Conservation (phyloP, 2,888 invertebrate species). For the Brachynemurus nebulosus region DNA sequence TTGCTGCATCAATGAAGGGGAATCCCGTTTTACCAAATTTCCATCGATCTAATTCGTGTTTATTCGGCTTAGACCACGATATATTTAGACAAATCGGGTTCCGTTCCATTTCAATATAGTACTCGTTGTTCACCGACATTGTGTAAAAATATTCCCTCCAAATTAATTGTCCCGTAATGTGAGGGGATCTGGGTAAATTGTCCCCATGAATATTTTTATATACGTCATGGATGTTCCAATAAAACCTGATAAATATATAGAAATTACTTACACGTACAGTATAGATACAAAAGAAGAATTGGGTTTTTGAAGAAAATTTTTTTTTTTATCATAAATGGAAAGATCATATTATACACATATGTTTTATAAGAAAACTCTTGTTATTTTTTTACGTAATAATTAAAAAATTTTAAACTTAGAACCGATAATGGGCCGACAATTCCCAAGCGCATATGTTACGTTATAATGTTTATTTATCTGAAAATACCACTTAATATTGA, state of each 20-base stretch:
- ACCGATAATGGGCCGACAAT: no score
- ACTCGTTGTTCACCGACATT: slow-evolving; percentile 58
- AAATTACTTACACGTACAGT: no score
- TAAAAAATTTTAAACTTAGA: no score
- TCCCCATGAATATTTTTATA: slow-evolving; percentile 42
- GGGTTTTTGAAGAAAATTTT: no score
- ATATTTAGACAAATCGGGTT: slow-evolving; percentile 62
- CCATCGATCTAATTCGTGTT: slow-evolving; percentile 41
- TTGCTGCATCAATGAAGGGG: slow-evolving; percentile 60
- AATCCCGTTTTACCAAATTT: slow-evolving; percentile 50
- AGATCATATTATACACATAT: no score
- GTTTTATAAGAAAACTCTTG: no score
- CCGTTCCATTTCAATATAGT: slow-evolving; percentile 50
- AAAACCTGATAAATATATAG: slow-evolving; percentile 40
- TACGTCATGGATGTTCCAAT: slow-evolving; percentile 54
- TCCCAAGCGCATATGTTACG: no score
- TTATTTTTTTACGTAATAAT: no score
- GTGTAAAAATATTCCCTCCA: slow-evolving; percentile 70
- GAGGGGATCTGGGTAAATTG: slow-evolving; percentile 29
- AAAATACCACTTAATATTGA: no score
- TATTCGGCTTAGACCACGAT: slow-evolving; percentile 45
- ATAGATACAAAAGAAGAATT: no score
- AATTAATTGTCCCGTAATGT: slow-evolving; percentile 47
- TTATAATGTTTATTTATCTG: no score
- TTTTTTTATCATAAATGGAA: no score